Percentiles rank a stretch among this genome's conserved stretches.
These are phyloP conservation scores for Ailurus styani DNA, from an alignment of 2,113 vertebrate genomes.

Conservation along the genomic window DNA sequence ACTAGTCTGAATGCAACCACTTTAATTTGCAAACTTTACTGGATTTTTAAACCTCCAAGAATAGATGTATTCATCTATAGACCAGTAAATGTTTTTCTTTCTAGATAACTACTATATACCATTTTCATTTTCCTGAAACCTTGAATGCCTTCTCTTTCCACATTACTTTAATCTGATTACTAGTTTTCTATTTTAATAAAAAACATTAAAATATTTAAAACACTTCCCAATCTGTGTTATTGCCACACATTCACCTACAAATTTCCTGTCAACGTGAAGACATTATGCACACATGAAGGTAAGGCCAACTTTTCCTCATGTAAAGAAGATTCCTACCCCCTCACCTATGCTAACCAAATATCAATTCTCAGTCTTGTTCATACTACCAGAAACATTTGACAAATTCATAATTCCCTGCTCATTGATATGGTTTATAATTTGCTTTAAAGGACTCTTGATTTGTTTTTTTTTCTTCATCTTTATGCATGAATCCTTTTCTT, in stretches of 20 bases:
- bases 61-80: neutral
- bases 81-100: neutral
- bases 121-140: neutral
- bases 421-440: neutral
- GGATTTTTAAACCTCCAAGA: neutral
- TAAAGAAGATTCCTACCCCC: neutral
- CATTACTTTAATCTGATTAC: neutral
- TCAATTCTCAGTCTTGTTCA: neutral
- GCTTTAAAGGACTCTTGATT: neutral
- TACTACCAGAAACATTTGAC: neutral
- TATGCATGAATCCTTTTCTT: neutral
- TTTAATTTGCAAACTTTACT: neutral
- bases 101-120: neutral
- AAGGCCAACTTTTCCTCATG: neutral
- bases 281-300: too few relatives aligned
- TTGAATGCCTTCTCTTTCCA: too few relatives aligned
- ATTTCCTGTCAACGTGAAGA: neutral
- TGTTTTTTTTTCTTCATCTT: neutral
- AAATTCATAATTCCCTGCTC: neutral
- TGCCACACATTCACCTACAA: too few relatives aligned
- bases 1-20: neutral
- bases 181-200: too few relatives aligned
- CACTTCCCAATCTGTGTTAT: neutral
- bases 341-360: neutral
- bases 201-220: neutral